Base-by-base conservation (phyloP, 1,140 invertebrate species). In the Magallana ariakensis region DNA sequence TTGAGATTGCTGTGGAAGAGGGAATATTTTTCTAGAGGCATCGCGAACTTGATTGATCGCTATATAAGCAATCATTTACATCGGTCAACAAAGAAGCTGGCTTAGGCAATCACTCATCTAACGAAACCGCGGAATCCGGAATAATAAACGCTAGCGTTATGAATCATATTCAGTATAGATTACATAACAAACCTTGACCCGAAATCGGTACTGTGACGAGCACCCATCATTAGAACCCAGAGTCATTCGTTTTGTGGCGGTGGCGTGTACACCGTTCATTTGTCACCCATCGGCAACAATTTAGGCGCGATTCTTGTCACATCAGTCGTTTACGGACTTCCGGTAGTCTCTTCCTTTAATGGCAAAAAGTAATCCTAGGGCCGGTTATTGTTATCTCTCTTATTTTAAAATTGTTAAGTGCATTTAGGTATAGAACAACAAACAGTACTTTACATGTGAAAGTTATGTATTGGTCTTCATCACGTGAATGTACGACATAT, bases 71-170 rank as follows among this genome's bases (percentile, higher is more conserved):
- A 75, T 75, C 66, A 75, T 75, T 75, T 75, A 26, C 66, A 75
- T 75, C 66, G 66, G 66, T 75, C 66, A 75, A 75, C 66, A 75
- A 75, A 75, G 66, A 75, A 75, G 66, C 66, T 75, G 22, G 33
- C 66, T 75, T 75, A 75, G 66, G 22, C 22, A 33, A 75, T 75
- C 66, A 75, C 66, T 75, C 66, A 22, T 75, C 19, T 19, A 75
- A 75, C 66, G 66, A 75, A 75, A 75, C 66, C 22, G 66, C 66
- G 66, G 66, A 75, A 75, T 75, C 66, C 66, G 66, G 22, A 26
- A 75, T 26, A 26, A 22, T 70, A 19, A 70, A 70, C 66, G 19
- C 66, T 26, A 7, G 66, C 19, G 66, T 75, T 75, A 75, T 75
- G 66, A 75, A 75, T 75, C 66, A 75, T 75, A 75, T 75, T 75